Conservation (phyloP, 1,140 invertebrate species). For the Muscidifurax raptorellus region DNA sequence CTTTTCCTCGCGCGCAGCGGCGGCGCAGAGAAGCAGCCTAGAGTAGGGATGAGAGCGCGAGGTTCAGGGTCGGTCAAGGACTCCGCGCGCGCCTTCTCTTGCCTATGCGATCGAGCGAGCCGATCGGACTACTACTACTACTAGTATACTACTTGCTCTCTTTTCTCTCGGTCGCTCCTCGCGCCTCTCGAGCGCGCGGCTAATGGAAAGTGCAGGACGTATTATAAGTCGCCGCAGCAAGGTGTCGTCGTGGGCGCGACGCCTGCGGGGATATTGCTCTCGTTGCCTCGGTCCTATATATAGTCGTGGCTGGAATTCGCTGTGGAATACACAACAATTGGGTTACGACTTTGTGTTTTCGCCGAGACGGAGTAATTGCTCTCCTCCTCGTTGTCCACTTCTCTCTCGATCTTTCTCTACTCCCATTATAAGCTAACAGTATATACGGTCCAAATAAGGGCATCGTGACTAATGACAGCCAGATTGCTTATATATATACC, state of each 20-base stretch:
- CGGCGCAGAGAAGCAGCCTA: conserved; percentile 10
- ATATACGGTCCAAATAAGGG: neutral
- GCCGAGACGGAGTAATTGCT: neutral
- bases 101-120: conserved; percentile 52
- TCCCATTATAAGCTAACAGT: neutral
- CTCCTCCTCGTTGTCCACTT: neutral
- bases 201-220: conserved; percentile 38
- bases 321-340: too few relatives aligned
- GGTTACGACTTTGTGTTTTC: too few relatives aligned
- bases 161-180: neutral
- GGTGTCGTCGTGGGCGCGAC: too few relatives aligned
- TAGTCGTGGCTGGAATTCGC: too few relatives aligned
- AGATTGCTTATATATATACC: neutral
- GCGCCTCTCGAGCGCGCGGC: too few relatives aligned
- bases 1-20: conserved; percentile 8
- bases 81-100: conserved; percentile 57
- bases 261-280: neutral
- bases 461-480: neutral
- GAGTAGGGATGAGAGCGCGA: conserved; percentile 52
- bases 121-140: conserved; percentile 55
- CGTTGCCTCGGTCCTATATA: neutral
- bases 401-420: neutral
- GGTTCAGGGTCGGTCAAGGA: conserved; percentile 73
- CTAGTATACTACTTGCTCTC: neutral
- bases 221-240: too few relatives aligned